Base-by-base conservation (phyloP, 2,113 vertebrate species). In the Gallinago jamesoni region DNA sequence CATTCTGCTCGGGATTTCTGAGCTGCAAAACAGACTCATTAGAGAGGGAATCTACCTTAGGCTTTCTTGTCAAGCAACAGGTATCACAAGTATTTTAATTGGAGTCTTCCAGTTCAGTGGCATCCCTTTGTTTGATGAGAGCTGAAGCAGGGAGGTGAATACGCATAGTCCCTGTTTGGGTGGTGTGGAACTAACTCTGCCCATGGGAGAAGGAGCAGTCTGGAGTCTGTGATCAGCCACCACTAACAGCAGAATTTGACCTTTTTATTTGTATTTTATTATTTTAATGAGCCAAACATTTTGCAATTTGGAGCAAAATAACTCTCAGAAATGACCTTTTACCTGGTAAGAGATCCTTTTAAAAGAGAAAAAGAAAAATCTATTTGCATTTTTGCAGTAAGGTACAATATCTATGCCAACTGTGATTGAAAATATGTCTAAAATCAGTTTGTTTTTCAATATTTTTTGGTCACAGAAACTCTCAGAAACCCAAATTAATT, bases 401-500 rank as follows among this genome's bases (percentile, higher is more conserved):
- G 63, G 25, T 48, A 23, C 1, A 28, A 83, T 63, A 63, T 55
- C 16, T 83, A 35, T 83, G 56, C 33, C 39, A 80, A 13, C 27
- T 50, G 21, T 57, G 59, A 85, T 55, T 75, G 59, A 89, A 92
- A 95, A 62, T 64, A 35, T 33, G 63, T 84, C 77, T 76, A 57
- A 94, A 95, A 89, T 77, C 41, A 75, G 33, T 72, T 45, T 83
- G 57, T 0, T 64, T 92, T 86, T 92, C 45, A 39, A 3, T 67
- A 52, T 52, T 88, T 94, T 82, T 90, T 28, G 31, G 64, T 72
- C 35, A 72, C 35, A 68, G 74, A 89, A 72, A 39, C 23, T 43
- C 74, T 77, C 55, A 67, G 50, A 55, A 93, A 87, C 66, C 5
- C 43, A 78, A 91, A 94, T 91, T 94, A 78, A 53, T 73, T 69